These are phyloP conservation scores for Clanis bilineata DNA, from an alignment of 2,888 invertebrate species.

Conservation along the genomic window DNA sequence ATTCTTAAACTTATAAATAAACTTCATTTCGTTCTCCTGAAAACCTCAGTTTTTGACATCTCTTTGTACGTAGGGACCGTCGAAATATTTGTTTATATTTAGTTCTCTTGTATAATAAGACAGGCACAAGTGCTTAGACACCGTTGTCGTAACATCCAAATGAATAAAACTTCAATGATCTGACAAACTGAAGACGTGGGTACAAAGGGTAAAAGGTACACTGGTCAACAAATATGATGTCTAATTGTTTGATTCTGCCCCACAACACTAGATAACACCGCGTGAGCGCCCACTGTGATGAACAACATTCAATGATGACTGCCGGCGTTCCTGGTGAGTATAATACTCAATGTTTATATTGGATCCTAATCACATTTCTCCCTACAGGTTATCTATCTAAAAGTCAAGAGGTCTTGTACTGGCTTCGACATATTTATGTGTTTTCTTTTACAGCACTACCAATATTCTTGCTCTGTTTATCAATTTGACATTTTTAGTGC, in stretches of 20 bases:
- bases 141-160: no score
- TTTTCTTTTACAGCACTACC: conserved; percentile 12
- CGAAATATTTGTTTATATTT: no score
- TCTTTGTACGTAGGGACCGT: no score
- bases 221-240: conserved; percentile 32
- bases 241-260: conserved; percentile 78
- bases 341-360: conserved; percentile 28
- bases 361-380: conserved; percentile 29
- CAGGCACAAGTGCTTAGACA: no score
- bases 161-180: conserved; percentile 16
- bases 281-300: conserved; percentile 42
- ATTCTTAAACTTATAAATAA: no score
- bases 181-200: conserved; percentile 5
- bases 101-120: no score
- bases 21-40: no score
- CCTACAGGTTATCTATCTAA: conserved; percentile 31
- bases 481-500: conserved; percentile 2
- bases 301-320: conserved; percentile 43
- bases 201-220: conserved; percentile 33
- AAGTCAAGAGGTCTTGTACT: conserved; percentile 11
- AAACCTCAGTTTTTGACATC: no score
- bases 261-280: conserved; percentile 69
- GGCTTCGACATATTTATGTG: not conserved
- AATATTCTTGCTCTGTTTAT: not conserved
- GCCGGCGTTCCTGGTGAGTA: conserved; percentile 57